Percentiles rank a stretch among this genome's conserved stretches.
Conservation (phyloP, 2,113 vertebrate genomes). For the Shinisaurus crocodilurus region DNA sequence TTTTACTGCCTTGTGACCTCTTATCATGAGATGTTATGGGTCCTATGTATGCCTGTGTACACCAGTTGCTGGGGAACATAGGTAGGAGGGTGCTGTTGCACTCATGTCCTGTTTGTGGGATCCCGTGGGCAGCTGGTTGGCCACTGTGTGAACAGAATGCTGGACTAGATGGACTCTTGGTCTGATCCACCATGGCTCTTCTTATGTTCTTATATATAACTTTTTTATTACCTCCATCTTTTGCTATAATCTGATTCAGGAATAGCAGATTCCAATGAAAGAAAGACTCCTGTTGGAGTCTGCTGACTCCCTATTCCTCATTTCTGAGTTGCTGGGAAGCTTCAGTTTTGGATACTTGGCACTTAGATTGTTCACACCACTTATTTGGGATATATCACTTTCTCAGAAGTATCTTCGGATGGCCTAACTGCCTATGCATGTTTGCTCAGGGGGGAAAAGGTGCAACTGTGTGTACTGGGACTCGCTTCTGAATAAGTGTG, state of each 20-base stretch:
- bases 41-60: no score
- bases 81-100: no score
- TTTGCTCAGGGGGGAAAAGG: neutral
- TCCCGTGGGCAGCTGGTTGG: no score
- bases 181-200: no score
- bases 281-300: neutral
- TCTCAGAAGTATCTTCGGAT: neutral
- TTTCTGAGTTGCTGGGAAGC: neutral
- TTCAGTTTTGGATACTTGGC: neutral
- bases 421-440: neutral
- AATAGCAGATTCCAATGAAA: neutral
- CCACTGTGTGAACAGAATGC: no score
- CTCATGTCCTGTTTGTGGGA: no score
- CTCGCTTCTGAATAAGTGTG: neutral
- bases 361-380: neutral
- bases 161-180: no score
- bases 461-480: neutral
- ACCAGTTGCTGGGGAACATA: no score
- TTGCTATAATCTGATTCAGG: no score
- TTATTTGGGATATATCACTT: neutral
- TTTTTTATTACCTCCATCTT: neutral
- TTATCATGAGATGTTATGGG: neutral
- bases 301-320: neutral
- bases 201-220: no score
- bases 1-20: neutral